A percentile compares a stretch with the other conserved stretches of the same genome.
Evolutionary conservation across 1,140 invertebrate species (phyloP).

Genomic region (Pseudachorutes palmiensis): DNA sequence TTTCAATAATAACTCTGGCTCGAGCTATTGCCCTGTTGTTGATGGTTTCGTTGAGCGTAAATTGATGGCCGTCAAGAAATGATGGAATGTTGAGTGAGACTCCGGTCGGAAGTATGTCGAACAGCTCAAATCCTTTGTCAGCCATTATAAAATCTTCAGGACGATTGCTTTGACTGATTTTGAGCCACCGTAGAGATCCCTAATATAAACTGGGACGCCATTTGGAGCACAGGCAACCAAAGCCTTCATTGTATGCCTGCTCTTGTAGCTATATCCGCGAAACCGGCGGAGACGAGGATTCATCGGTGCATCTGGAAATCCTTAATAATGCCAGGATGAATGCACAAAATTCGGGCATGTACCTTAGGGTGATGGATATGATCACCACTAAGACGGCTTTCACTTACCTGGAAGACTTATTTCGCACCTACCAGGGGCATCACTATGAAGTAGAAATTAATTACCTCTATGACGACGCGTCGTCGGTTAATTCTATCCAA

Average conservation of each 20-base stretch:
- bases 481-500: no score
- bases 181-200: not conserved
- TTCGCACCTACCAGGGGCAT: no score
- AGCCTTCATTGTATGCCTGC: not conserved
- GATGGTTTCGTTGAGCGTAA: not conserved
- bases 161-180: not conserved
- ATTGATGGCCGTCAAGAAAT: not conserved
- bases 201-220: not conserved
- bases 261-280: no score
- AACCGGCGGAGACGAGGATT: no score
- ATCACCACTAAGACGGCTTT: no score
- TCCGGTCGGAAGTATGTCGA: not conserved
- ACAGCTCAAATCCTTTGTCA: conserved; percentile 12
- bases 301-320: no score
- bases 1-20: conserved; percentile 10
- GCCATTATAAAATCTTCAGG: not conserved
- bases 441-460: no score
- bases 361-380: no score
- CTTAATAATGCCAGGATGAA: no score
- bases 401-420: no score
- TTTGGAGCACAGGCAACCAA: not conserved
- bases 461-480: no score
- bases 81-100: conserved; percentile 8
- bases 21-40: not conserved
- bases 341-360: no score